Evolutionary conservation across 2,888 invertebrate genomes (phyloP).

Genomic region (Chromoteleia sp.): DNA sequence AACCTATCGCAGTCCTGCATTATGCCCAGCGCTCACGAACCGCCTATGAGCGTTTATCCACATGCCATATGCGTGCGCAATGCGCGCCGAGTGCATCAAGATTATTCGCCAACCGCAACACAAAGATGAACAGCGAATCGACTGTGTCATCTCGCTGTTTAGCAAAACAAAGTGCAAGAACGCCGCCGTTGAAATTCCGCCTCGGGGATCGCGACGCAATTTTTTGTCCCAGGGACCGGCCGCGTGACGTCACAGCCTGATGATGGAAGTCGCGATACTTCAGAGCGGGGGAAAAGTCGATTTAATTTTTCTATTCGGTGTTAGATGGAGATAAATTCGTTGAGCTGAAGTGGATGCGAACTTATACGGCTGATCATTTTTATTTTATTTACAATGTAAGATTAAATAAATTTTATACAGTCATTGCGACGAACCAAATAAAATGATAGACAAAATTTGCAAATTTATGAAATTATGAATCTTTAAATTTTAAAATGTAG

Average conservation of each 20-base stretch:
- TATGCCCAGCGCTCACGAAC: constrained; percentile 37
- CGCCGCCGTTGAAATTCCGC: constrained; percentile 30
- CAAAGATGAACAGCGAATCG: constrained; percentile 47
- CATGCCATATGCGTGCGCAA: constrained; percentile 57
- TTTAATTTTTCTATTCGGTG: background rate
- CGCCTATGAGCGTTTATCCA: constrained; percentile 32
- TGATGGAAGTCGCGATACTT: background rate
- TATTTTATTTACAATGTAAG: too few relatives aligned
- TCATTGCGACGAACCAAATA: too few relatives aligned
- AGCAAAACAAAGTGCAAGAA: constrained; percentile 49
- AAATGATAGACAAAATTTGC: too few relatives aligned
- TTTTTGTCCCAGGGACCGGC: constrained; percentile 1
- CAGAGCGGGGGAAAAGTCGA: background rate
- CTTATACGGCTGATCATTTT: too few relatives aligned
- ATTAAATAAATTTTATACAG: too few relatives aligned
- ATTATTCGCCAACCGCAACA: constrained; percentile 43
- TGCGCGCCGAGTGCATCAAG: constrained; percentile 38
- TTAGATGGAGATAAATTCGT: too few relatives aligned
- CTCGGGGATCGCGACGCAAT: background rate
- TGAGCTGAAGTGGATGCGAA: too few relatives aligned
- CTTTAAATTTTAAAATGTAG: too few relatives aligned
- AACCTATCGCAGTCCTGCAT: constrained; percentile 54
- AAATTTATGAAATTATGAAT: too few relatives aligned
- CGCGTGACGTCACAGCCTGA: background rate
- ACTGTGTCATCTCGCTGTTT: constrained; percentile 57